Evolutionary conservation across 2,797 vertebrate genomes (phyloP).

Genomic region (Ptychobarbus kaznakovi): DNA sequence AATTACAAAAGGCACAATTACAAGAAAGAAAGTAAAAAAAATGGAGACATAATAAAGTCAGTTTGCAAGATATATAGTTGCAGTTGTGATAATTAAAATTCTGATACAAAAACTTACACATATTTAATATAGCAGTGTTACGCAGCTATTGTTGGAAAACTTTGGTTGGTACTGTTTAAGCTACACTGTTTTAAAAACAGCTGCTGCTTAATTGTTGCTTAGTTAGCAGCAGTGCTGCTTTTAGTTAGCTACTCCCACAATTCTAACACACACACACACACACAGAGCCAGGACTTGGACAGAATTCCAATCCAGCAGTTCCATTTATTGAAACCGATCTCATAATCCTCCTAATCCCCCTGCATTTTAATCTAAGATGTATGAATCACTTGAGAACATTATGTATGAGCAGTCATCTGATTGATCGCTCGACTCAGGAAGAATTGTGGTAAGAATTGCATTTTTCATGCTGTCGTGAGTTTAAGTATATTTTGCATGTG

Average conservation of each 20-base stretch:
- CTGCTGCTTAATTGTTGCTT: not conserved
- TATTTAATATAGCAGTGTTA: not conserved
- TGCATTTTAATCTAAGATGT: slow-evolving; percentile 18
- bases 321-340: slow-evolving; percentile 29
- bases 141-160: not conserved
- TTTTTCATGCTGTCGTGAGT: slow-evolving; percentile 14
- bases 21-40: not conserved
- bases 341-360: slow-evolving; percentile 23
- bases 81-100: not conserved
- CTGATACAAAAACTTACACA: not conserved
- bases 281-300: not conserved
- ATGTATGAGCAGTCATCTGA: slow-evolving; percentile 17
- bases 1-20: not conserved
- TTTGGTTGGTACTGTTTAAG: not conserved
- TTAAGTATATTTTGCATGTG: slow-evolving; percentile 13
- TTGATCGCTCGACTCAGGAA: slow-evolving; percentile 12
- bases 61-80: not conserved
- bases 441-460: slow-evolving; percentile 30
- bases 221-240: not conserved
- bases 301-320: not conserved
- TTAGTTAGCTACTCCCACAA: not conserved
- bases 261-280: not conserved
- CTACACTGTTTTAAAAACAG: not conserved
- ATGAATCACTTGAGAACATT: slow-evolving; percentile 35
- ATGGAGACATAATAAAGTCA: not conserved